These are phyloP conservation scores for Scaeva pyrastri DNA, from an alignment of 2,888 invertebrate genomes.

Conservation along the genomic window DNA sequence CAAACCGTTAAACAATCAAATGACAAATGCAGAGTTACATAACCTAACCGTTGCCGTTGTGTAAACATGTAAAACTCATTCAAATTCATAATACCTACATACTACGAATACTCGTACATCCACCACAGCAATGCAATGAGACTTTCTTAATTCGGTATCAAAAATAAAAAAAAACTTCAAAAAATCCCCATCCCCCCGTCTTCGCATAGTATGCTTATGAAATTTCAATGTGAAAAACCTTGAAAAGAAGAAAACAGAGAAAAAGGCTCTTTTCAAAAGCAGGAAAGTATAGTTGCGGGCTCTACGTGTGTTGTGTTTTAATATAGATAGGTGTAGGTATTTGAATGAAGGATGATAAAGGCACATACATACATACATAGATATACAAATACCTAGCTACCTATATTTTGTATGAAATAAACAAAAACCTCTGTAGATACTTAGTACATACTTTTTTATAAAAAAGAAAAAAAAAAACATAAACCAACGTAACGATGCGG, in stretches of 20 bases:
- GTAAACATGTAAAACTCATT: constrained; percentile 36
- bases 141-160: constrained; percentile 69
- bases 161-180: constrained; percentile 39
- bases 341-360: no score
- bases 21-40: constrained; percentile 7
- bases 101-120: no score
- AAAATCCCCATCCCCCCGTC: constrained; percentile 19
- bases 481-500: constrained; percentile 67
- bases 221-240: constrained; percentile 71
- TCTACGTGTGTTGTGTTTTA: constrained; percentile 69
- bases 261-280: constrained; percentile 49
- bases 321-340: constrained; percentile 18
- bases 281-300: constrained; percentile 61
- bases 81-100: constrained; percentile 49
- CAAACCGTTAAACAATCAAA: constrained; percentile 32
- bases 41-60: not conserved
- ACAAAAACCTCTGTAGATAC: constrained; percentile 11
- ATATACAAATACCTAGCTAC: not conserved
- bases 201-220: constrained; percentile 50
- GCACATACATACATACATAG: no score
- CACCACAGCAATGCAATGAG: constrained; percentile 48
- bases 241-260: constrained; percentile 51
- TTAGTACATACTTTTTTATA: not conserved
- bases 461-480: not conserved
- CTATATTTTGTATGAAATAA: constrained; percentile 32